A percentile compares a stretch with the other conserved stretches of the same genome.
These are phyloP conservation scores for Rhombomys opimus DNA, from an alignment of 2,113 vertebrate genomes.

Conservation along the genomic window DNA sequence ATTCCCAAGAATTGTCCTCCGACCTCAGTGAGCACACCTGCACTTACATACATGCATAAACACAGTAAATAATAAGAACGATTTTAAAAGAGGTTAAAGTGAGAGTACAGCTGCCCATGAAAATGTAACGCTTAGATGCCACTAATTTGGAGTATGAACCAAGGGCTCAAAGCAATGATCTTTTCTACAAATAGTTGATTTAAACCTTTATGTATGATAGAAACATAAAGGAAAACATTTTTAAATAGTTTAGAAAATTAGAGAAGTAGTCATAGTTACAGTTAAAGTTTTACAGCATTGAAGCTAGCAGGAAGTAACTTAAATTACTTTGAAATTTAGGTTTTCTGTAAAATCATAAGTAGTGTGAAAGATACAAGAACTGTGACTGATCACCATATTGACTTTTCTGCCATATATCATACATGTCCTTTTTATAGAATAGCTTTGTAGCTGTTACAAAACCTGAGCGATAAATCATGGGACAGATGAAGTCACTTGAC, in stretches of 20 bases:
- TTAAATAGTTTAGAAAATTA: slow-evolving; percentile 46
- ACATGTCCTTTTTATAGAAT: background rate
- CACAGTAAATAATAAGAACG: background rate
- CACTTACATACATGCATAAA: background rate
- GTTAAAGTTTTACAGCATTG: background rate
- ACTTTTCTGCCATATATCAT: background rate
- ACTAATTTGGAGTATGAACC: background rate
- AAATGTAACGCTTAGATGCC: background rate
- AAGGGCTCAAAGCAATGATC: background rate
- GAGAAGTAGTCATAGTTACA: slow-evolving; percentile 22
- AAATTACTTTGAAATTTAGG: slow-evolving; percentile 36
- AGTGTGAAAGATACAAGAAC: slow-evolving; percentile 41
- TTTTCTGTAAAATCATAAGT: slow-evolving; percentile 22
- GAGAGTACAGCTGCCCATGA: background rate
- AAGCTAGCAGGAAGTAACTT: background rate
- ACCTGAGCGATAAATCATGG: background rate
- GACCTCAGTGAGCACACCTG: background rate
- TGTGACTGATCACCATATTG: background rate
- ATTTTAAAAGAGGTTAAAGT: background rate
- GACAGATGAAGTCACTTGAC: background rate
- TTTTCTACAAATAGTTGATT: background rate
- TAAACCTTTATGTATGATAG: background rate
- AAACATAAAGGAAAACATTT: slow-evolving; percentile 6
- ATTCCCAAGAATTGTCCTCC: background rate
- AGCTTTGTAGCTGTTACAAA: slow-evolving; percentile 17